These are phyloP conservation scores for Volucella inanis DNA, from an alignment of 2,888 invertebrate genomes.

Conservation along the genomic window DNA sequence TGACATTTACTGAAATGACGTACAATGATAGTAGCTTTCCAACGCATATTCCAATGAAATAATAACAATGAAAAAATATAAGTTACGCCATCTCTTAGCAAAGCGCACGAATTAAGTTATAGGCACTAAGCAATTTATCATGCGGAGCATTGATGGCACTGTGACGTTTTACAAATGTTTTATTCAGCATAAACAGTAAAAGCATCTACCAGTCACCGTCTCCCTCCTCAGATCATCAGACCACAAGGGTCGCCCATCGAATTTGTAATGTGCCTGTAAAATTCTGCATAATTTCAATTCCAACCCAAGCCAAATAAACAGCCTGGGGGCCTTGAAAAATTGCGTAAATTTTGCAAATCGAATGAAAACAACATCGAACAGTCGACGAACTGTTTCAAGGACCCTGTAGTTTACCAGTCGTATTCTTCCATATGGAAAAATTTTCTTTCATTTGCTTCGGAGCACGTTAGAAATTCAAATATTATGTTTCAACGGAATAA, in stretches of 20 bases:
- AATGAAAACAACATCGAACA: constrained; percentile 51
- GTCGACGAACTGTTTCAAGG: constrained; percentile 73
- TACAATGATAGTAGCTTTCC: no score
- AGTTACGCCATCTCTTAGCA: no score
- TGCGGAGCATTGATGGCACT: neutral
- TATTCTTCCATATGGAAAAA: constrained; percentile 25
- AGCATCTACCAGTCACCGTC: neutral
- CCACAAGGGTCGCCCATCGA: neutral
- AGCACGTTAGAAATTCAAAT: constrained; percentile 65
- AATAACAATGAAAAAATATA: no score
- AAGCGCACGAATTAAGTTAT: no score
- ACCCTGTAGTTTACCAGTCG: constrained; percentile 23
- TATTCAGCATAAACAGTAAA: constrained; percentile 30
- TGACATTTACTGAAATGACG: no score
- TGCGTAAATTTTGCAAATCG: constrained; percentile 70
- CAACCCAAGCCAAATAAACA: constrained; percentile 21
- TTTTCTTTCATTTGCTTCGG: constrained; percentile 13
- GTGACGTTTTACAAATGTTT: constrained; percentile 22
- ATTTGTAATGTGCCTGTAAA: constrained; percentile 50
- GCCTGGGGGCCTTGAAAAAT: constrained; percentile 17
- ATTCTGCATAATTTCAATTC: constrained; percentile 46
- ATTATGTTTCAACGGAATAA: constrained; percentile 29
- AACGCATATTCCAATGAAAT: no score
- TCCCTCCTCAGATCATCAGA: neutral
- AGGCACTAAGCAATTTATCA: no score